phyloP scores from a whole-genome alignment of 1,140 invertebrate species.

The Centruroides vittatus region DNA sequence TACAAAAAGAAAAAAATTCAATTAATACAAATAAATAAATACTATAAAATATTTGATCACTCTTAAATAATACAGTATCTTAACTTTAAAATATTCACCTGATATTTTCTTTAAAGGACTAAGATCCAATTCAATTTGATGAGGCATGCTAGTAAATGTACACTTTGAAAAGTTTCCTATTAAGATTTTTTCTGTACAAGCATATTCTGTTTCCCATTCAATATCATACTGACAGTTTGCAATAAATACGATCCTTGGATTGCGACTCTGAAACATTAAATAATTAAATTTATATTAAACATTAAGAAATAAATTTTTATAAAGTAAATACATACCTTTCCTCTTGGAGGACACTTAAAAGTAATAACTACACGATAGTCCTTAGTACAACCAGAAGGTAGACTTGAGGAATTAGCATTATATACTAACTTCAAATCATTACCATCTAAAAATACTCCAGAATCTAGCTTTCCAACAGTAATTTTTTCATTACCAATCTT shows the following conservation, averaged over 20 bases:
- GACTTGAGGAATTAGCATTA: background rate
- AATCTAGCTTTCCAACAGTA: background rate
- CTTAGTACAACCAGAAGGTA: background rate
- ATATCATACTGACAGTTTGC: constrained; percentile 18
- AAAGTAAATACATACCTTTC: background rate
- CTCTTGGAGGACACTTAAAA: constrained; percentile 14
- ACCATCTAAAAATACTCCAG: background rate
- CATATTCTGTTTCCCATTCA: constrained; percentile 20
- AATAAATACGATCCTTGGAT: constrained; percentile 13
- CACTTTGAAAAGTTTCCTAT: constrained; percentile 3
- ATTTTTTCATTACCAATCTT: constrained; percentile 1
- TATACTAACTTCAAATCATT: no score
- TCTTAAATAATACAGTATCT: no score
- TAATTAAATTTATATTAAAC: background rate
- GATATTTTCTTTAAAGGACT: constrained; percentile 5
- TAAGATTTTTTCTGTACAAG: constrained; percentile 15
- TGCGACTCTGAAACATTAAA: background rate
- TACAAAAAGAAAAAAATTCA: no score
- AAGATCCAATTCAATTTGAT: constrained; percentile 13
- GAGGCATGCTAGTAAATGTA: constrained; percentile 8
- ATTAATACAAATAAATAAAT: no score
- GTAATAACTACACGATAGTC: constrained; percentile 6
- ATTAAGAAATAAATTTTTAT: no score
- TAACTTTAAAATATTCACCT: background rate
- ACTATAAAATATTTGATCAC: no score